Percentiles rank a stretch among this genome's conserved stretches.
Conservation (phyloP, 1,140 invertebrate species). For the Papilio polyxenes region DNA sequence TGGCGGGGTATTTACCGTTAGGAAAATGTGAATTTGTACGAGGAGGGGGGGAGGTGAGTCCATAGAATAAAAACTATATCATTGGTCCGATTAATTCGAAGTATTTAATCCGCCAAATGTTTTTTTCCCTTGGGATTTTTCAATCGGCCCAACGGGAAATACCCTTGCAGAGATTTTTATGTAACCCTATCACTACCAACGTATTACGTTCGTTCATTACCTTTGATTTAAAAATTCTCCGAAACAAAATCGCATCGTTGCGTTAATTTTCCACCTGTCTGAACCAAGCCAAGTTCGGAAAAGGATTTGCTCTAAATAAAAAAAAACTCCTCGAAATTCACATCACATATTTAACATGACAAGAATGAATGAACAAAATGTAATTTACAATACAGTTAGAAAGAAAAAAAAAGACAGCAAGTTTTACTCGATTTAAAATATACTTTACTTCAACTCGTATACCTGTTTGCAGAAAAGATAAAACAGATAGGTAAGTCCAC, state of each 20-base stretch:
- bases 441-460: not conserved
- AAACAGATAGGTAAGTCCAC: too few species aligned
- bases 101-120: too few species aligned
- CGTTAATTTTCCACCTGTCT: conserved; percentile 7
- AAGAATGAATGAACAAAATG: not conserved
- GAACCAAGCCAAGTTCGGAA: not conserved
- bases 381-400: not conserved
- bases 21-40: too few species aligned
- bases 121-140: too few species aligned
- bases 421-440: not conserved
- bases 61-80: too few species aligned
- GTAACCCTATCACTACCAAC: not conserved
- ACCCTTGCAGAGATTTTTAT: not conserved
- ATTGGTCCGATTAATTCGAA: too few species aligned
- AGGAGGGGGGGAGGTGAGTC: too few species aligned
- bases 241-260: not conserved
- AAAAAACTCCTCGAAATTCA: not conserved
- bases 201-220: not conserved
- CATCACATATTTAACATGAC: not conserved
- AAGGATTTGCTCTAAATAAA: not conserved
- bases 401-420: too few species aligned
- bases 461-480: too few species aligned
- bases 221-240: not conserved
- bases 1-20: too few species aligned
- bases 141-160: too few species aligned